A percentile compares a stretch with the other conserved stretches of the same genome.
phyloP scores from a whole-genome alignment of 2,113 vertebrate genomes.

The Macaca nemestrina region DNA sequence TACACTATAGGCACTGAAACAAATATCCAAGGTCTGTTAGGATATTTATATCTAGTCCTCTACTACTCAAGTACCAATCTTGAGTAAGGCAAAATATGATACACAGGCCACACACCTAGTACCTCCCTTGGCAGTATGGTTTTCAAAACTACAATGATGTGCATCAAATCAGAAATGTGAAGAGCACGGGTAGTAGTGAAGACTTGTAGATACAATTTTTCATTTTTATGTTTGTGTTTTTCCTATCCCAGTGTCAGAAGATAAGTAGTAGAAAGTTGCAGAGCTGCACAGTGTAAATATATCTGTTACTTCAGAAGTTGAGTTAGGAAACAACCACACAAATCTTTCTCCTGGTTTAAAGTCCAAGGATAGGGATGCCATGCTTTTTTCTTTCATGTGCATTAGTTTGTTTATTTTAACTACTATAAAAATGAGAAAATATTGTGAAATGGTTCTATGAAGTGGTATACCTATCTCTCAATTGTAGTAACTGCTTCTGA shows the following conservation, averaged over 20 bases:
- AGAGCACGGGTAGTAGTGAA: background rate
- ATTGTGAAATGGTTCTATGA: background rate
- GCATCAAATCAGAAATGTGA: background rate
- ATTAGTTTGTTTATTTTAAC: background rate
- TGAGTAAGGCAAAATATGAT: background rate
- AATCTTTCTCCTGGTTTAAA: background rate
- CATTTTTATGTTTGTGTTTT: background rate
- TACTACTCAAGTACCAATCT: background rate
- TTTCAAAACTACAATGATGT: background rate
- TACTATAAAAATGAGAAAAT: background rate
- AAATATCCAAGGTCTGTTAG: background rate
- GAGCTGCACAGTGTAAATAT: background rate
- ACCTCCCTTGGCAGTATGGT: background rate
- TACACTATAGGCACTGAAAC: background rate
- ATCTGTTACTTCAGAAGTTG: background rate
- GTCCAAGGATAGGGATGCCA: background rate
- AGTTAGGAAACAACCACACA: background rate
- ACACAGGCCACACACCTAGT: background rate
- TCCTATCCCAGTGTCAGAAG: background rate
- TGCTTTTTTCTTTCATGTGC: background rate
- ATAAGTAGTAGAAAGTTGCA: background rate
- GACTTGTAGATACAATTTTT: background rate
- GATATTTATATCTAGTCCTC: background rate
- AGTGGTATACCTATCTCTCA: background rate
- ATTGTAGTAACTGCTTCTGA: background rate